Percentiles rank a stretch among this genome's conserved stretches.
Evolutionary conservation across 2,113 vertebrate species (phyloP).

Genomic region (Vidua chalybeata): DNA sequence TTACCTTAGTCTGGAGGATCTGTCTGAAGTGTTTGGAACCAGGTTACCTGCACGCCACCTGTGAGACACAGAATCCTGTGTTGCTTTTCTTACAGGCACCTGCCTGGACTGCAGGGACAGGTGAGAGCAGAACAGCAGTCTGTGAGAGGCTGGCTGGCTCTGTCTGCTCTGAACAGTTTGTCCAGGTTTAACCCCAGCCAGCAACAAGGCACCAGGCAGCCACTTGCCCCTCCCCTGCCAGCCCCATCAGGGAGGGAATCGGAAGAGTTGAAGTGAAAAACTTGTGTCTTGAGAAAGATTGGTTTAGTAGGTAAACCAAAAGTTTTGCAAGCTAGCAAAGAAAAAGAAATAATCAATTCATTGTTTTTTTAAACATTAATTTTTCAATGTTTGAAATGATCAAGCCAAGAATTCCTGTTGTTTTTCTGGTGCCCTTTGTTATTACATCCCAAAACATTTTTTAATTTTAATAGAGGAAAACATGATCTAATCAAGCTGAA

Average conservation of each 20-base stretch:
- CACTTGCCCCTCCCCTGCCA: not conserved
- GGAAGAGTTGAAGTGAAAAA: fast-evolving
- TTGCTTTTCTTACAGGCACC: not conserved
- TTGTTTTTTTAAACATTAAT: fast-evolving
- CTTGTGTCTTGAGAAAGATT: not conserved
- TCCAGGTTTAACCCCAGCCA: too few relatives aligned
- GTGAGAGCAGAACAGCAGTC: not conserved
- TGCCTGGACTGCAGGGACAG: not conserved
- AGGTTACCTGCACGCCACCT: not conserved
- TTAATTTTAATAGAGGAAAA: not conserved
- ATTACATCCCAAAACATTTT: not conserved
- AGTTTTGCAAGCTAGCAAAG: not conserved
- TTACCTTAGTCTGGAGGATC: not conserved
- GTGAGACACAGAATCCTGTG: not conserved
- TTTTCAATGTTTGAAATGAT: not conserved
- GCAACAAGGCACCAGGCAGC: not conserved
- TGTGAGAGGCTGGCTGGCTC: not conserved
- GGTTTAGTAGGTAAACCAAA: too few relatives aligned
- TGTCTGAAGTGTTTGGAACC: not conserved
- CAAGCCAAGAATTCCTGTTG: too few relatives aligned
- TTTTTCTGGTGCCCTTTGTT: not conserved
- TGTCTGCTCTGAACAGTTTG: not conserved
- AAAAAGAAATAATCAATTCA: not conserved
- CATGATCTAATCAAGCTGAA: not conserved
- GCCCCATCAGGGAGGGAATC: not conserved